Percentiles rank a stretch among this genome's conserved stretches.
These are phyloP conservation scores for Cataglyphis hispanica DNA, from an alignment of 1,140 invertebrate species.

Conservation along the genomic window DNA sequence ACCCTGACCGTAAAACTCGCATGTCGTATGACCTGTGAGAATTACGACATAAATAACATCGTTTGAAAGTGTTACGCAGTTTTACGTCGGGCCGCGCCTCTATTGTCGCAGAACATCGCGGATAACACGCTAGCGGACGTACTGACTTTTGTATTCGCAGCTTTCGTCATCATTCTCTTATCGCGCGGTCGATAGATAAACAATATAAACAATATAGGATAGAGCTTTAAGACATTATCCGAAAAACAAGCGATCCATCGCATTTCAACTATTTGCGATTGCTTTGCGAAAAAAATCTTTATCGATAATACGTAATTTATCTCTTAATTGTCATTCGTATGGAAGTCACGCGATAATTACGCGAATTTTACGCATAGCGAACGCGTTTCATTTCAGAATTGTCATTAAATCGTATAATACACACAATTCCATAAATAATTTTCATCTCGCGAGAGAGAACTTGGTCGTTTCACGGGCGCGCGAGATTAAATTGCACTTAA, in stretches of 20 bases:
- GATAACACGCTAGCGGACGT: conserved; percentile 5
- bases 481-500: conserved; percentile 21
- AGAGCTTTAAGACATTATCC: not conserved
- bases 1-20: not conserved
- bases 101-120: conserved; percentile 8
- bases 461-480: not conserved
- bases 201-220: not conserved
- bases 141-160: not conserved
- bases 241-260: not conserved
- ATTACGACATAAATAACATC: conserved; percentile 5
- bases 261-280: not conserved
- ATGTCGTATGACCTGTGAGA: not conserved
- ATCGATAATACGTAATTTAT: too few relatives aligned
- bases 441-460: not conserved
- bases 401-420: not conserved
- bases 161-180: conserved; percentile 41
- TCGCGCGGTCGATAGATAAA: conserved; percentile 57
- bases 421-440: not conserved
- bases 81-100: not conserved
- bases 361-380: not conserved
- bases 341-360: not conserved
- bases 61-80: conserved; percentile 6
- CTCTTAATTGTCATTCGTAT: not conserved
- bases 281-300: too few relatives aligned
- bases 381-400: not conserved